Evolutionary conservation across 2,888 invertebrate genomes (phyloP), one percentile per base, ranked within the genome.

Genomic region (Agrenia bidenticulata): DNA sequence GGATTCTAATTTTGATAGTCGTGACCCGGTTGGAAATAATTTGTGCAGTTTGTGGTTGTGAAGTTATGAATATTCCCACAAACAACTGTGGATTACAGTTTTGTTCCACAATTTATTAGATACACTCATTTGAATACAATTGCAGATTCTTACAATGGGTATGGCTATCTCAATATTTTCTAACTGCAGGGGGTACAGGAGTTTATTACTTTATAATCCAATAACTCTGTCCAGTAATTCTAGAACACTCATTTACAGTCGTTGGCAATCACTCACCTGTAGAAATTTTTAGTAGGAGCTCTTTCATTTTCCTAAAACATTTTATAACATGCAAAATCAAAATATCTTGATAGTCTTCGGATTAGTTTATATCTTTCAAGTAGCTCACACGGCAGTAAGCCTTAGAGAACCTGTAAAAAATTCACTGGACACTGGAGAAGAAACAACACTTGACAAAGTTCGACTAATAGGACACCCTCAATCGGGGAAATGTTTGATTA

Each of bases 401-500:
- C 37, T 57, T 15, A 37, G 41, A 21, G 57, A 57, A 41, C 57
- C 57, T 57, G 21, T 24, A 4, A 7, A 23, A 7, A 57, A 41
- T 21, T 19, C 11, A 2, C 7, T 39, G n/a, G 39, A 57, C 19
- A 23, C 15, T 39, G 57, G 24, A 41, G 23, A 17, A 15, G 57
- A 32, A 15, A 17, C 7, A 21, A 69, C 69, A 1, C 26, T 69
- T n/a, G 66, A 69, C 17, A 66, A 64, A 37, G 61, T 69, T 11
- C 66, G 62, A 37, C 2, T 69, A n/a, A 69, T 69, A 50, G 66
- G 69, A 2, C 64, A 66, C 21, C 53, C 63, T 41, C 54, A 59
- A 7, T 67, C 72, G 1, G 63, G 69, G 32, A 68, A 66, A 57
- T 72, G 72, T 51, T 24, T 72, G 21, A 53, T 72, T 15, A 61